Conservation (phyloP, 2,888 invertebrate genomes). For the Mylabris sibirica region DNA sequence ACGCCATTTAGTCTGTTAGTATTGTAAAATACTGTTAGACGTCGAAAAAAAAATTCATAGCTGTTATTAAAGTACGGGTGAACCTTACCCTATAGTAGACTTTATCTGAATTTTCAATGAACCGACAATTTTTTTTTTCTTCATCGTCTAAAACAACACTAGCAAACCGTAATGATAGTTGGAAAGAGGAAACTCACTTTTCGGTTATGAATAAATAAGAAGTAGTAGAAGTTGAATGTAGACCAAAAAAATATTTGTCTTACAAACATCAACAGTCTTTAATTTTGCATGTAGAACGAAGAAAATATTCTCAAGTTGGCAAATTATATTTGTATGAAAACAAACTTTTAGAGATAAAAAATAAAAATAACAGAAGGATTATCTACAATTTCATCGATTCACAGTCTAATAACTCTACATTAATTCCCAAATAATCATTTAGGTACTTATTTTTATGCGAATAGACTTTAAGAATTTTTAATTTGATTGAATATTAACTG, state of each 20-base stretch:
- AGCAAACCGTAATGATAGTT: background rate
- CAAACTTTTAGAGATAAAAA: background rate
- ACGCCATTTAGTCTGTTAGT: constrained; percentile 21
- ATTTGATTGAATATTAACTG: too few relatives aligned
- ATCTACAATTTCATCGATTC: background rate
- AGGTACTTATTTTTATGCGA: too few relatives aligned
- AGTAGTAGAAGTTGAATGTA: background rate
- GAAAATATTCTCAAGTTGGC: background rate
- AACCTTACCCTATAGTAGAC: background rate
- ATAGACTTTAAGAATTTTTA: too few relatives aligned
- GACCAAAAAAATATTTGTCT: background rate
- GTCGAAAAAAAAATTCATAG: constrained; percentile 8
- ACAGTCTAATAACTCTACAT: background rate
- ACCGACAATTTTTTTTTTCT: background rate
- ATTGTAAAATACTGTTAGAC: too few relatives aligned
- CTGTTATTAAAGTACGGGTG: background rate
- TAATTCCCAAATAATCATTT: too few relatives aligned
- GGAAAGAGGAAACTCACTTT: background rate
- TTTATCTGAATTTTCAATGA: background rate
- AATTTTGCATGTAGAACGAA: background rate
- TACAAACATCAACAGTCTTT: constrained; percentile 1
- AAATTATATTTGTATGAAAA: background rate
- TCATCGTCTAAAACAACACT: background rate
- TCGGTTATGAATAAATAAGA: background rate
- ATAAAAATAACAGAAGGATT: background rate